Base-by-base conservation (phyloP, 2,113 vertebrate genomes). In the Anarrhichthys ocellatus region DNA sequence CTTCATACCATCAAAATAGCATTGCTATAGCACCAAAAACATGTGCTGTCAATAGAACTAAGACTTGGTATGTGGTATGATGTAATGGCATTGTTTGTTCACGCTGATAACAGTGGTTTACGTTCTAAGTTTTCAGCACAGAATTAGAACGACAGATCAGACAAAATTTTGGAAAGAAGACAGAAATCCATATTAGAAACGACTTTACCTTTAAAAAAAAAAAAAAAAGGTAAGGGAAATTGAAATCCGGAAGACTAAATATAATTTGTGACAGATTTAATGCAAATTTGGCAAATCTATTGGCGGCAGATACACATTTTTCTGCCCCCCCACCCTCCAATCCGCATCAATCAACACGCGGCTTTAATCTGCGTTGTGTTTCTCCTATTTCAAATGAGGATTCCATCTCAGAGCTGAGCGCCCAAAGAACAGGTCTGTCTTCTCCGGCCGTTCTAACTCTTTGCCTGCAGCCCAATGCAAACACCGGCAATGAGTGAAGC, bases 141-240 rank as follows among this genome's bases (percentile, higher is more conserved):
- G 81, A 92, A 87, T 88, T 87, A 88, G 85, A 92, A 91, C 15
- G 73, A 74, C 76, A 88, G 80, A 88, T 67, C 58, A 79, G 84
- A 90, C 65, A 44, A 38, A 42, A 48, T 54, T 48, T 29, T 2
- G 27, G 5, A 38, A 48, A 32, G 17, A 9, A 68, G 0, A 66
- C 7, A 0, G 6, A 22, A 73, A 70, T 48, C 24, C 64, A 69
- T 22, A 58, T 6, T 29, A 29, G n/a, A 52, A 76, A 46, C 14
- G 0, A 50, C 1, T 17, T 62, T 18, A 40, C 32, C 24, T 29
- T 29, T 52, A 20, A 56, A 66, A 65, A 17, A 64, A 70, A 36
- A 20, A 56, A 66, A 65, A 17, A 64, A 70, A 36, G 8, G 4
- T 36, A 38, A 54, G 7, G n/a, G 2, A 44, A 44, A 63, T 20